phyloP scores from a whole-genome alignment of 2,888 invertebrate species.

The Rhagophthalmus giganteus region DNA sequence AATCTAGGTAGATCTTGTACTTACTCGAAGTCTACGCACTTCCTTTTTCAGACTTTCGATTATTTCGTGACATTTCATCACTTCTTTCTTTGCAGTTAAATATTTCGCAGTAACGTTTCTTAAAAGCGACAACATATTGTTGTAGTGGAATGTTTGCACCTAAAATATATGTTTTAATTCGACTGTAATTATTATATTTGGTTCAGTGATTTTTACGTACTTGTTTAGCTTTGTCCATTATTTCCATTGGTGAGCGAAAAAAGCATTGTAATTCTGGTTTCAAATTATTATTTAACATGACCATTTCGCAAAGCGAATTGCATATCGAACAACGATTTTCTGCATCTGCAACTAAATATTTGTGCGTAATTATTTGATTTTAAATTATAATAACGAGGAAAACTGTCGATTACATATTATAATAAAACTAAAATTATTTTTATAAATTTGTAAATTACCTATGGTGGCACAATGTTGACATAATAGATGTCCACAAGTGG shows the following conservation, averaged over 20 bases:
- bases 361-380: too few relatives aligned
- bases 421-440: too few relatives aligned
- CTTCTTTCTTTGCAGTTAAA: conserved; percentile 43
- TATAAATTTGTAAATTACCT: too few relatives aligned
- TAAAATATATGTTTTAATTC: conserved; percentile 19
- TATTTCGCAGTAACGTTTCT: conserved; percentile 44
- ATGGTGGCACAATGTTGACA: conserved; percentile 45
- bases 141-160: conserved; percentile 42
- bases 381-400: too few relatives aligned
- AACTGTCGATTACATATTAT: too few relatives aligned
- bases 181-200: too few relatives aligned
- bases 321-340: conserved; percentile 44
- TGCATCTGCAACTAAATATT: too few relatives aligned
- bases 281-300: conserved; percentile 43
- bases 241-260: conserved; percentile 42
- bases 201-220: too few relatives aligned
- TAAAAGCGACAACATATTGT: conserved; percentile 37
- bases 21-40: conserved; percentile 34
- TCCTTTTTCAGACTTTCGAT: conserved; percentile 43
- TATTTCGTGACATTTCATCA: conserved; percentile 38
- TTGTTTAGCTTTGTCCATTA: conserved; percentile 41
- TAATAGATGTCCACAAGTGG: conserved; percentile 49
- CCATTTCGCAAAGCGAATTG: conserved; percentile 35
- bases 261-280: conserved; percentile 41
- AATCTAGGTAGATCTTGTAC: too few relatives aligned